phyloP scores from a whole-genome alignment of 2,888 invertebrate genomes.

The Strigamia maritima region DNA sequence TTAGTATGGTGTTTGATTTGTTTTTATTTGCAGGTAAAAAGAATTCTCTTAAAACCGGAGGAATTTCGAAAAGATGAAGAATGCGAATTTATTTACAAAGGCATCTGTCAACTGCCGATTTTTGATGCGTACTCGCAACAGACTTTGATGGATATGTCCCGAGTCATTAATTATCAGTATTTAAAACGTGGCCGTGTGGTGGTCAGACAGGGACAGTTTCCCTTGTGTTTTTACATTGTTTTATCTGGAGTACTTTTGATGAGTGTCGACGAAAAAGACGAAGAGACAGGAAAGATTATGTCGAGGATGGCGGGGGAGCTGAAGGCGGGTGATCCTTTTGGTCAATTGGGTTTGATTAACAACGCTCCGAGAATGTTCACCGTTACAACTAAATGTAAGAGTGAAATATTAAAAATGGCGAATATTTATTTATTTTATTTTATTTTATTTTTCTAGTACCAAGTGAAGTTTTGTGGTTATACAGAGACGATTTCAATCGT shows the following conservation, averaged over 20 bases:
- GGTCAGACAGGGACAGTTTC: not conserved
- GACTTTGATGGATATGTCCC: not conserved
- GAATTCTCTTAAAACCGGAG: not conserved
- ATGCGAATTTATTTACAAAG: not conserved
- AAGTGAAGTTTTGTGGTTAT: not conserved
- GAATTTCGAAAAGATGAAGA: constrained; percentile 9
- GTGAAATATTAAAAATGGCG: too few relatives aligned
- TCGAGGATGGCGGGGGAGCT: not conserved
- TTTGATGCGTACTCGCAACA: not conserved
- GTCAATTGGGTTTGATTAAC: not conserved
- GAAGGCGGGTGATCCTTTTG: not conserved
- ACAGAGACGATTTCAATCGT: not conserved
- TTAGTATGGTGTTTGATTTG: too few relatives aligned
- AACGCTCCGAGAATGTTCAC: not conserved
- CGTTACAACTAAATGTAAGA: not conserved
- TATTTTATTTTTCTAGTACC: not conserved
- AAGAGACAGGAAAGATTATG: not conserved
- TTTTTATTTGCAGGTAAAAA: too few relatives aligned
- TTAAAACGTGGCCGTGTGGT: not conserved
- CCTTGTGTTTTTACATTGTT: not conserved
- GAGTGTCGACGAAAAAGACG: not conserved
- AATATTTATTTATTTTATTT: too few relatives aligned
- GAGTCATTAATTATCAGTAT: not conserved
- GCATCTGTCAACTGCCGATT: not conserved
- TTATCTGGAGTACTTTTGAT: not conserved